A percentile compares a stretch with the other conserved stretches of the same genome.
phyloP scores from a whole-genome alignment of 2,888 invertebrate genomes.

The Belgica antarctica region DNA sequence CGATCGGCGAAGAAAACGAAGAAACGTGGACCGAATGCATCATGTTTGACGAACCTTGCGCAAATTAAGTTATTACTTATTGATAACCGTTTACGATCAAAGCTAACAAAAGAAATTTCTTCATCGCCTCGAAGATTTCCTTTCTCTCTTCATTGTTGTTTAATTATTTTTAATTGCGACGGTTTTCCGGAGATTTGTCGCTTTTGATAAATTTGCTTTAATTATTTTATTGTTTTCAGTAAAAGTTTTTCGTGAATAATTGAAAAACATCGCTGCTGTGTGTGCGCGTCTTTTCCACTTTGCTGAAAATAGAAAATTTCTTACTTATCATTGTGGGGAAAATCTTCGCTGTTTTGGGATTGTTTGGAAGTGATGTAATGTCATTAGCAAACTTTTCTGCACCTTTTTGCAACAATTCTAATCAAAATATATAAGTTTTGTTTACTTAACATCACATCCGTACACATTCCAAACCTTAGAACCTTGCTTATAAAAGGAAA shows the following conservation, averaged over 20 bases:
- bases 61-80: neutral
- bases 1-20: neutral
- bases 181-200: conserved; percentile 28
- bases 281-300: neutral
- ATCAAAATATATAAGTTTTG: too few species aligned
- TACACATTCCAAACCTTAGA: too few species aligned
- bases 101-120: conserved; percentile 8
- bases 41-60: neutral
- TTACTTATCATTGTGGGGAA: neutral
- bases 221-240: conserved; percentile 24
- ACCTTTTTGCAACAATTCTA: too few species aligned
- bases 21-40: too few species aligned
- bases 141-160: neutral
- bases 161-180: conserved; percentile 28
- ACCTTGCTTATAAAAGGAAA: too few species aligned
- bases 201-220: conserved; percentile 16
- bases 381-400: too few species aligned
- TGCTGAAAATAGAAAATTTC: conserved; percentile 11
- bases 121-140: conserved; percentile 12
- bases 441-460: too few species aligned
- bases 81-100: neutral
- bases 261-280: neutral
- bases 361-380: too few species aligned
- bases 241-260: conserved; percentile 15
- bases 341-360: too few species aligned